phyloP scores from a whole-genome alignment of 2,113 vertebrate species.

The Ctenodactylus gundi region DNA sequence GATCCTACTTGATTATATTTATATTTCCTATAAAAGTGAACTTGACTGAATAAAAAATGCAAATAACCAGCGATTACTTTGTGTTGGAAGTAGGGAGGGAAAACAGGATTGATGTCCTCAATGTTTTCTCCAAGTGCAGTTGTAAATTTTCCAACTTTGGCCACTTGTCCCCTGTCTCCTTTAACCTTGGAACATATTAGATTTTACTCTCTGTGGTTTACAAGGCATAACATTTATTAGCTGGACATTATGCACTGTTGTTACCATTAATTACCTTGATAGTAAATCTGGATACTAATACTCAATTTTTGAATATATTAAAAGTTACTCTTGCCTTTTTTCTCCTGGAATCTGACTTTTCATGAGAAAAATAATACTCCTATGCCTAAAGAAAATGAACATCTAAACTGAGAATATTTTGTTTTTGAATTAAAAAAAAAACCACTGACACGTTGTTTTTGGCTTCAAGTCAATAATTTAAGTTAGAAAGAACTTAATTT shows the following conservation, averaged over 20 bases:
- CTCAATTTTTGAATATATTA: slow-evolving; percentile 55
- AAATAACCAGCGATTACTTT: not conserved
- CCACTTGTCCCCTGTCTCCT: not conserved
- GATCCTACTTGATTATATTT: slow-evolving; percentile 46
- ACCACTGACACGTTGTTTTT: not conserved
- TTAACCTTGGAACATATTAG: slow-evolving; percentile 52
- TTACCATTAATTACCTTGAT: slow-evolving; percentile 66
- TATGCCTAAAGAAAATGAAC: slow-evolving; percentile 25
- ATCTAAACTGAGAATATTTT: not conserved
- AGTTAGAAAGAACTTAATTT: slow-evolving; percentile 46
- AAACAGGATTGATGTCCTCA: not conserved
- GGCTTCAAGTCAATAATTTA: slow-evolving; percentile 42
- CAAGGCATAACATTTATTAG: slow-evolving; percentile 62
- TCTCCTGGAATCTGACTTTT: slow-evolving; percentile 43
- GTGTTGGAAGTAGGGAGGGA: slow-evolving; percentile 25
- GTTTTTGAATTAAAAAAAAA: slow-evolving; percentile 10
- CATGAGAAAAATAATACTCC: not conserved
- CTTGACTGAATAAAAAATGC: slow-evolving; percentile 20
- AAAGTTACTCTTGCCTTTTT: not conserved
- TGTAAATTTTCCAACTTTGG: slow-evolving; percentile 52
- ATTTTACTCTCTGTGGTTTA: slow-evolving; percentile 46
- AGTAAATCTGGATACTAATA: slow-evolving; percentile 65
- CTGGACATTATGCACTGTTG: slow-evolving; percentile 17
- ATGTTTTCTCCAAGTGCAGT: not conserved
- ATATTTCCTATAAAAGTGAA: slow-evolving; percentile 31